Base-by-base conservation (phyloP, 2,797 vertebrate species). In the Cacajao melanocephalus region DNA sequence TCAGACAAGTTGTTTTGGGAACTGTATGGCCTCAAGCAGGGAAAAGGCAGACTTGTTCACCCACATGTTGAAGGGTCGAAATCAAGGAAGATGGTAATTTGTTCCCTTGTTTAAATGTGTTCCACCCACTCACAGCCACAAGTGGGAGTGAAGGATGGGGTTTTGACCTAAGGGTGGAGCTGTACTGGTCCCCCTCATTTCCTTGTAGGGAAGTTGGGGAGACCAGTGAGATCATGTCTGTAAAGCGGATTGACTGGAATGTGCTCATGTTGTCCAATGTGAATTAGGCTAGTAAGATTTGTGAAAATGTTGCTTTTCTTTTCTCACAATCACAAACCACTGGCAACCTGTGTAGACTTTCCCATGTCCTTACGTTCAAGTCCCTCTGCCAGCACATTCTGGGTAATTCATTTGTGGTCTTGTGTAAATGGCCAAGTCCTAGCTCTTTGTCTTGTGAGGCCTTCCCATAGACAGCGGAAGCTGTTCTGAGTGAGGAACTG, bases 221-320 rank as follows among this genome's bases (percentile, higher is more conserved):
- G 94, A 96, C 95, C 97, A 98, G 67, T 98, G 98, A 98, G 97
- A 93, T 98, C 97, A 98, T 97, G 97, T 98, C 98, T 98, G 83
- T 82, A 76, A 94, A 95, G 93, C 90, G 76, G 83, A 87, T 88
- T 95, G 85, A 93, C 88, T 97, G 96, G 98, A 98, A 98, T 98
- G 98, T 92, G 82, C 89, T 96, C 93, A 46, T 94, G 83, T 95
- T 90, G 96, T 96, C 95, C 93, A 88, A 48, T 87, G 79, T 96
- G 95, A 96, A 87, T 94, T 91, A 96, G 57, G 48, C 72, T 96
- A 94, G 57, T 88, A 94, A 96, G 90, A 52, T 11, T 86, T 97
- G 84, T 93, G 89, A 85, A 78, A 58, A 8, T 44, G 75, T 50
- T 82, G 55, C 58, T 72, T 67, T 81, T 93, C 88, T 89, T 58